Base-by-base conservation (phyloP, 2,113 vertebrate species). In the Rhea pennata region DNA sequence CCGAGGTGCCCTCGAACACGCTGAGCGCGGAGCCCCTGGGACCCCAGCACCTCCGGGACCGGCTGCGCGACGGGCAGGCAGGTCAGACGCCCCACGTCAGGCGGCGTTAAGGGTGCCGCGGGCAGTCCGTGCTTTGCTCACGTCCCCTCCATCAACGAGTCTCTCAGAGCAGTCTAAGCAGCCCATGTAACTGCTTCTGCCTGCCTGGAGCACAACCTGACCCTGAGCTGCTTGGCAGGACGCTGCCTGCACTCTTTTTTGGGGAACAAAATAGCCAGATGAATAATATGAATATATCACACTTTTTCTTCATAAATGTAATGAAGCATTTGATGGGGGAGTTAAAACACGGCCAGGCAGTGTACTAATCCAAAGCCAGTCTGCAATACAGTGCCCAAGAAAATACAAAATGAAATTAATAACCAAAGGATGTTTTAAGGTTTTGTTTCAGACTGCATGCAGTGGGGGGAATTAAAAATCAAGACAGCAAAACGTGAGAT, bases 281-380 rank as follows among this genome's bases (percentile, higher is more conserved):
- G 59, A 77, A 70, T 83, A 88, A 75, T 48, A 83, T 11, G 59
- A 91, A 88, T 9, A 54, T 2, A 4, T 23, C 48, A 50, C 40
- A n/a, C 36, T 72, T 66, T 81, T 90, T 84, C 58, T 50, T 26
- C 66, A 50, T 76, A 66, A 75, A 88, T 82, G 84, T 88, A 94
- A 94, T 92, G 56, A 90, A 79, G 66, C 54, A 59, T 64, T 8
- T 79, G 73, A 78, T 74, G 54, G 67, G 61, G 79, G 48, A 64
- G 39, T 58, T 92, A 83, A 87, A 92, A 79, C 61, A 83, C 12
- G 54, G 66, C 33, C 71, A 64, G 62, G 64, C 26, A 46, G 66
- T 29, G 44, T 27, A 53, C 39, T 51, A 74, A 84, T 73, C 33
- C 78, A 65, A 69, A 59, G 44, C 39, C 3, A 1, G 61, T 75